A percentile compares a stretch with the other conserved stretches of the same genome.
phyloP scores from a whole-genome alignment of 2,797 vertebrate genomes.

The Poeciliopsis infans region DNA sequence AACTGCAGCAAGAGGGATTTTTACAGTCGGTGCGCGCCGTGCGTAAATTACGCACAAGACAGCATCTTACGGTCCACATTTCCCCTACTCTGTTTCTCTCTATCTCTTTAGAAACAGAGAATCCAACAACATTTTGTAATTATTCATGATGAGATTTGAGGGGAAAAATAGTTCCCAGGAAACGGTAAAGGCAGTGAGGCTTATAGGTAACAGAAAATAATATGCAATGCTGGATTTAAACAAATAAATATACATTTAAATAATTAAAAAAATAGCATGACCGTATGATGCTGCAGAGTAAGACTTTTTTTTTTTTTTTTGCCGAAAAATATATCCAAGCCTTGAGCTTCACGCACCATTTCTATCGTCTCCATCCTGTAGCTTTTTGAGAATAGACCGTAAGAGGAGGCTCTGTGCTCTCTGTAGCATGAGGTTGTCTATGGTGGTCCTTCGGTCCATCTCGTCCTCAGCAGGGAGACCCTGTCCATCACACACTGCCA shows the following conservation, averaged over 20 bases:
- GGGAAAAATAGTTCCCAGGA: not conserved
- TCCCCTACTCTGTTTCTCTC: not conserved
- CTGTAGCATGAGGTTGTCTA: slow-evolving; percentile 82
- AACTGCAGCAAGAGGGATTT: not conserved
- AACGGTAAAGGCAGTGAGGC: not conserved
- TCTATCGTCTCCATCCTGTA: slow-evolving; percentile 78
- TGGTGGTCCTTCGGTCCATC: slow-evolving; percentile 63
- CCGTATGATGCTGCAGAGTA: not conserved
- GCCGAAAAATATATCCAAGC: not conserved
- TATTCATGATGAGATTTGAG: not conserved
- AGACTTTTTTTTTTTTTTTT: not conserved
- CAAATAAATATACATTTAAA: not conserved
- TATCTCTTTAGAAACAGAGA: not conserved
- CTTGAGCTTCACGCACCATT: slow-evolving; percentile 68
- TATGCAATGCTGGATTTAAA: not conserved
- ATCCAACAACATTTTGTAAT: not conserved
- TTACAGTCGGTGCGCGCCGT: not conserved
- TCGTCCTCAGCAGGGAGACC: slow-evolving; percentile 76
- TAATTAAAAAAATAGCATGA: not conserved
- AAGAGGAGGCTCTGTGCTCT: slow-evolving; percentile 82
- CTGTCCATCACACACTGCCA: slow-evolving; percentile 75
- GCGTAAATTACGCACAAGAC: slow-evolving; percentile 53
- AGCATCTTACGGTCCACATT: not conserved
- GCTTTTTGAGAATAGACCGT: slow-evolving; percentile 80
- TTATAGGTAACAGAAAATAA: not conserved